Base-by-base conservation (phyloP, 2,113 vertebrate species). In the Stegastes partitus region DNA sequence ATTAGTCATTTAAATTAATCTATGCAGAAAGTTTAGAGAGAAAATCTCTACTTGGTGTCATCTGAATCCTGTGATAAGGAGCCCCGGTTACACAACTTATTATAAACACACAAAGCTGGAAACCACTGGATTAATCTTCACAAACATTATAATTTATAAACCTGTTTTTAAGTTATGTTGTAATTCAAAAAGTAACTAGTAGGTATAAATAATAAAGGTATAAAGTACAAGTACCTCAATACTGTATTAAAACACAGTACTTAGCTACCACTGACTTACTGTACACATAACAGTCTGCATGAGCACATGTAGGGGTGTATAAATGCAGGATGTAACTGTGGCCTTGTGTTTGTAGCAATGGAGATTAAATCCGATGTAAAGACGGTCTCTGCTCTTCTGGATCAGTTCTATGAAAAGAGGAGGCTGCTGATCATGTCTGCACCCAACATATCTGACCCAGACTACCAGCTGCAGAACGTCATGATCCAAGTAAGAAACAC, bases 361-460 rank as follows among this genome's bases (percentile, higher is more conserved):
- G 92, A 96, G 87, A 95, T 99, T 71, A 97, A 97, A 69, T 94
- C 96, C 0, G 95, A 95, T 0, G 95, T 98, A 31, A 97, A 93
- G 68, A 97, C 97, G 0, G 93, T 91, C 0, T 90, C 95, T 1
- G 95, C 95, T 68, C 95, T 99, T 49, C 89, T 99, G 87, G 97
- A 98, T 72, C 98, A 99, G 92, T 98, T 99, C 91, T 95, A 95
- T 0, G 96, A 97, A 87, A 99, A 97, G 87, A 95, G 94, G 56
- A 94, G 96, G 54, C 95, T 99, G 54, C 94, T 99, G 2, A 91
- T 99, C 59, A n/a, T 99, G 85, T 99, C 97, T 0, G 94, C 97
- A 4, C 98, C 98, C 0, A 94, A 96, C 77, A 71, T 94, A 4
- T 92, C 95, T 0, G 93, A 98, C 83, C 85, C 91, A 9, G 95